Evolutionary conservation across 2,113 vertebrate genomes (phyloP).

Genomic region (Aphyosemion australe): DNA sequence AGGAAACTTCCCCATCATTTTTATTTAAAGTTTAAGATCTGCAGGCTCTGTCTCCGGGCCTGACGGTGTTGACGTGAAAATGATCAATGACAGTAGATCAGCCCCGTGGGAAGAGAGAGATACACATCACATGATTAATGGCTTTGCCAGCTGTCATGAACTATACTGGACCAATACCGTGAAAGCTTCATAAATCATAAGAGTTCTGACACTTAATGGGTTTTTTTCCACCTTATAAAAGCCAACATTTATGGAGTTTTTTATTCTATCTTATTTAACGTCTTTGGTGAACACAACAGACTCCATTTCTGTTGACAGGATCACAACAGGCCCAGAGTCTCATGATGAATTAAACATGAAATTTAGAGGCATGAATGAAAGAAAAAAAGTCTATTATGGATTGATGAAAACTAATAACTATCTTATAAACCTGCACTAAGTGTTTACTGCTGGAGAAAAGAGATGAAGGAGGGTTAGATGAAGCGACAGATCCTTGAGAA

Average conservation of each 20-base stretch:
- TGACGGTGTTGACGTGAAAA: slow-evolving; percentile 64
- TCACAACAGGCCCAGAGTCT: slow-evolving; percentile 39
- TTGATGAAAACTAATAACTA: slow-evolving; percentile 54
- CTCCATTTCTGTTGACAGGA: slow-evolving; percentile 32
- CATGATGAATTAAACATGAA: slow-evolving; percentile 66
- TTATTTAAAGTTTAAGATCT: slow-evolving; percentile 70
- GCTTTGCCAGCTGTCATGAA: slow-evolving; percentile 74
- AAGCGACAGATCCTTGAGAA: too few species aligned
- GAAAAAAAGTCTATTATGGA: slow-evolving; percentile 49
- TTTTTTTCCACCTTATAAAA: slow-evolving; percentile 54
- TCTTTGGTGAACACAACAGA: slow-evolving; percentile 8
- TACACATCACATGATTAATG: slow-evolving; percentile 75
- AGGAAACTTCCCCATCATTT: slow-evolving; percentile 51
- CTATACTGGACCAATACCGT: slow-evolving; percentile 68
- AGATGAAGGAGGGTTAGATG: slow-evolving; percentile 29
- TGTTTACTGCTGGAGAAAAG: slow-evolving; percentile 50
- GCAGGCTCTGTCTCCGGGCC: slow-evolving; percentile 37
- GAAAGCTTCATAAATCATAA: slow-evolving; percentile 78
- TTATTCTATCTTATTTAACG: slow-evolving; percentile 4
- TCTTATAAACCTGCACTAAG: slow-evolving; percentile 56
- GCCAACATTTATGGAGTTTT: slow-evolving; percentile 23
- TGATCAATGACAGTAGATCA: slow-evolving; percentile 76
- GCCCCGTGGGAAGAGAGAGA: slow-evolving; percentile 67
- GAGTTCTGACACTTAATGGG: slow-evolving; percentile 59
- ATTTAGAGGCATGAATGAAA: slow-evolving; percentile 51